These are phyloP conservation scores for Xylota segnis DNA, from an alignment of 2,888 invertebrate genomes.

Conservation along the genomic window DNA sequence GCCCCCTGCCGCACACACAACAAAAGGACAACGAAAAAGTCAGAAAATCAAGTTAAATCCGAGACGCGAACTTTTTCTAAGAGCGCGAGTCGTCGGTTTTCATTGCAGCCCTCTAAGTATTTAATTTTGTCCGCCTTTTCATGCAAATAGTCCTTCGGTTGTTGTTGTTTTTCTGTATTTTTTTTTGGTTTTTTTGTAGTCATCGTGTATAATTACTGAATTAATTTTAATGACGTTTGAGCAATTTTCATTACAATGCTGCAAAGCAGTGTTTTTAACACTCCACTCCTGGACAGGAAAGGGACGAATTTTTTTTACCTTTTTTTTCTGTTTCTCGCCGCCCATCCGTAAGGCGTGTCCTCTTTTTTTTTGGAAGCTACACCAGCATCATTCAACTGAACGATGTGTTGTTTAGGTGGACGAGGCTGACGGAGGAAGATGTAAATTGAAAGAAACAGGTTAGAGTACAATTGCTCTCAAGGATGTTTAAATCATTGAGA, in stretches of 20 bases:
- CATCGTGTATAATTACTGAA: slow-evolving; percentile 66
- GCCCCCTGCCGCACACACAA: not conserved
- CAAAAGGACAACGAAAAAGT: slow-evolving; percentile 12
- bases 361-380: not conserved
- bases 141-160: slow-evolving; percentile 20
- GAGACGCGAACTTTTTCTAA: not conserved
- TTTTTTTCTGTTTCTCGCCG: not conserved
- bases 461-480: slow-evolving; percentile 29
- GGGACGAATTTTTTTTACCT: slow-evolving; percentile 10
- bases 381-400: slow-evolving; percentile 14
- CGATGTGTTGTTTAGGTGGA: slow-evolving; percentile 4
- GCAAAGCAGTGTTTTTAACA: slow-evolving; percentile 29
- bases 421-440: not conserved
- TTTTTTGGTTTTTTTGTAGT: slow-evolving; percentile 7
- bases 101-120: slow-evolving; percentile 49
- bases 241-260: slow-evolving; percentile 59
- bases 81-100: slow-evolving; percentile 25
- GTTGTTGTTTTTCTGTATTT: not conserved
- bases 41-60: slow-evolving; percentile 23
- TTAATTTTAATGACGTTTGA: slow-evolving; percentile 73
- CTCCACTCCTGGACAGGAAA: slow-evolving; percentile 21
- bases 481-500: slow-evolving; percentile 67
- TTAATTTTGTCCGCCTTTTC: slow-evolving; percentile 61
- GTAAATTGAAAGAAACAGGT: slow-evolving; percentile 18
- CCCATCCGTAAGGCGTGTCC: not conserved